These are phyloP conservation scores for Siderastrea siderea DNA, from an alignment of 92 coral and sea anemone species.

Conservation along the genomic window DNA sequence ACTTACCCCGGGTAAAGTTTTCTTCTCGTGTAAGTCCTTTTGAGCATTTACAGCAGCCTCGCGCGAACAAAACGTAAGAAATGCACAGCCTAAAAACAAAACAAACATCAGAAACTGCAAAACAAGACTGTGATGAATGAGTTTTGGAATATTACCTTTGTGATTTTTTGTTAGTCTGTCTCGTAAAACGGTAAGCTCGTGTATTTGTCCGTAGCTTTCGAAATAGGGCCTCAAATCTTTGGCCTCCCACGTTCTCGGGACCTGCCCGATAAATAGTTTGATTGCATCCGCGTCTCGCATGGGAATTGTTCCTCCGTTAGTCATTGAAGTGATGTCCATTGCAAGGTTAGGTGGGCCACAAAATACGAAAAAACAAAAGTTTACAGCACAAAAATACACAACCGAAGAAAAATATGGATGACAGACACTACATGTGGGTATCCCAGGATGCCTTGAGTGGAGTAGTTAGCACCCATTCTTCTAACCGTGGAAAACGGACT, in stretches of 20 bases:
- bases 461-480: conserved; percentile 20
- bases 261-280: conserved; percentile 97
- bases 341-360: conserved; percentile 6
- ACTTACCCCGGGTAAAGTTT: conserved; percentile 96
- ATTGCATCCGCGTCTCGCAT: conserved; percentile 88
- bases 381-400: conserved; percentile 30
- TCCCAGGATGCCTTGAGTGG: conserved; percentile 77
- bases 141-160: conserved; percentile 74
- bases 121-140: not conserved
- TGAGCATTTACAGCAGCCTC: conserved; percentile 93
- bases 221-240: conserved; percentile 94
- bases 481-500: not conserved
- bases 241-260: conserved; percentile 98
- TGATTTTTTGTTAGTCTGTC: conserved; percentile 94
- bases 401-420: conserved; percentile 37
- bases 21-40: conserved; percentile 92
- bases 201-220: conserved; percentile 92
- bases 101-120: conserved; percentile 9
- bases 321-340: conserved; percentile 71
- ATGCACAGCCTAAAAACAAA: conserved; percentile 92
- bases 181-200: conserved; percentile 93
- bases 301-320: conserved; percentile 84
- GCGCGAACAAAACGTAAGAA: conserved; percentile 89
- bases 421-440: conserved; percentile 84
- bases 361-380: conserved; percentile 37